Evolutionary conservation across 1,140 invertebrate genomes (phyloP), one percentile per base, ranked within the genome.

Genomic region (Caenorhabditis inopinata): DNA sequence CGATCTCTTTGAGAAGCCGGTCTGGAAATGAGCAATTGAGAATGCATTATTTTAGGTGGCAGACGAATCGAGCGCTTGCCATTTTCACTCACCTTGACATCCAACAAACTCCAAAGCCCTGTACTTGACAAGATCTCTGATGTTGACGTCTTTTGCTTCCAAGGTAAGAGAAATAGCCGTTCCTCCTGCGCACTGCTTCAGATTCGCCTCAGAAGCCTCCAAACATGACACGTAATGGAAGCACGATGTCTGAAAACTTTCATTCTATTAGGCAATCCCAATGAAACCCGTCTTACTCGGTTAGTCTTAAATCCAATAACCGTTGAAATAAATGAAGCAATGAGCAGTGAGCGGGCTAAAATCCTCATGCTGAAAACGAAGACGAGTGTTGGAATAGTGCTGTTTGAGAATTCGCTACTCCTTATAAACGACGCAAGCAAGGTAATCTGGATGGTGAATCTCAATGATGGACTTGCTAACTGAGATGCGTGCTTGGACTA

Each of bases 101-200:
- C 74, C 74, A 2, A 75, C 47, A 47, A 75, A 75, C n/a, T 75
- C 74, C 2, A 75, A 29, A 18, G 74, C 74, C 9, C 74, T 4
- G 14, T 75, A 75, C 47, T 51, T 75, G 42, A 75, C 47, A 49
- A 75, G 45, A 48, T 75, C 45, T 48, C 47, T 47, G 18, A 75
- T 75, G 23, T 75, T 75, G 27, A 75, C 74, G 27, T 75, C 74
- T 16, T 75, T 75, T 6, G 74, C 74, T 16, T 75, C 74, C 29
- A 75, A 48, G 23, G 74, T 75, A 11, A 75, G 25, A 18, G 74
- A 75, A n/a, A 75, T 51, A 4, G 45, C 74, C 25, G 74, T 75
- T 75, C 74, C 74, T 48, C 74, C 74, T 47, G 74, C 74, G 38
- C 74, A 75, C 38, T 75, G 74, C 74, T 75, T 75, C 45, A 75